These are phyloP conservation scores for Pseudolycoriella hygida DNA, from an alignment of 2,888 invertebrate genomes.

Conservation along the genomic window DNA sequence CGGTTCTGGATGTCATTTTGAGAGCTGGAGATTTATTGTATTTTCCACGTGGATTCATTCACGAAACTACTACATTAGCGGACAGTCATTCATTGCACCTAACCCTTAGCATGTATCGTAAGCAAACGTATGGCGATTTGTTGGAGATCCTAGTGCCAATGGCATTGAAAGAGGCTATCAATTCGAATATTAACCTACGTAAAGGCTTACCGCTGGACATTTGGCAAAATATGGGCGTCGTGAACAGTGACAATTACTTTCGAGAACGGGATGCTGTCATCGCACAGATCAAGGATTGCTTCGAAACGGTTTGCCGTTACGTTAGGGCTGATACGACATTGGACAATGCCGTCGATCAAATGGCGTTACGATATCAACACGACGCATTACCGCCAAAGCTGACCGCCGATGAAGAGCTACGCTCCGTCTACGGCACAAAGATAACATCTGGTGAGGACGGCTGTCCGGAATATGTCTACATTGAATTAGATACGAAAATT, in stretches of 20 bases:
- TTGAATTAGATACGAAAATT: slow-evolving; percentile 36
- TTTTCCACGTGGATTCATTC: slow-evolving; percentile 77
- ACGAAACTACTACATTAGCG: slow-evolving; percentile 63
- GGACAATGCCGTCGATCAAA: slow-evolving; percentile 67
- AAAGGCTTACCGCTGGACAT: slow-evolving; percentile 65
- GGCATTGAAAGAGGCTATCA: slow-evolving; percentile 55
- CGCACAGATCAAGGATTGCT: slow-evolving; percentile 34
- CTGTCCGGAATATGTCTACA: slow-evolving; percentile 25
- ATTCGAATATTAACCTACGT: slow-evolving; percentile 51
- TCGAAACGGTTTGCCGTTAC: slow-evolving; percentile 39
- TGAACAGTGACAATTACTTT: slow-evolving; percentile 34
- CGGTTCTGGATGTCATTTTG: slow-evolving; percentile 60
- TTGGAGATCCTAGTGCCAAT: slow-evolving; percentile 61
- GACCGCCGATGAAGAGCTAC: slow-evolving; percentile 39
- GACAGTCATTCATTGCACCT: slow-evolving; percentile 83
- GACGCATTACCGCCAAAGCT: slow-evolving; percentile 70
- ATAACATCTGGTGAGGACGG: slow-evolving; percentile 47
- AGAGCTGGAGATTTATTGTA: slow-evolving; percentile 83
- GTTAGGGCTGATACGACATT: slow-evolving; percentile 30
- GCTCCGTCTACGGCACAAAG: slow-evolving; percentile 55
- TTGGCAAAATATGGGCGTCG: slow-evolving; percentile 54
- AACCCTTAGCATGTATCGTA: slow-evolving; percentile 83
- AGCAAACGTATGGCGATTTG: slow-evolving; percentile 66
- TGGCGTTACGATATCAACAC: slow-evolving; percentile 69
- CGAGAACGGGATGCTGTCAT: slow-evolving; percentile 34